A percentile compares a stretch with the other conserved stretches of the same genome.
Conservation (phyloP, 1,140 invertebrate genomes). For the Geopemphigus sp. region DNA sequence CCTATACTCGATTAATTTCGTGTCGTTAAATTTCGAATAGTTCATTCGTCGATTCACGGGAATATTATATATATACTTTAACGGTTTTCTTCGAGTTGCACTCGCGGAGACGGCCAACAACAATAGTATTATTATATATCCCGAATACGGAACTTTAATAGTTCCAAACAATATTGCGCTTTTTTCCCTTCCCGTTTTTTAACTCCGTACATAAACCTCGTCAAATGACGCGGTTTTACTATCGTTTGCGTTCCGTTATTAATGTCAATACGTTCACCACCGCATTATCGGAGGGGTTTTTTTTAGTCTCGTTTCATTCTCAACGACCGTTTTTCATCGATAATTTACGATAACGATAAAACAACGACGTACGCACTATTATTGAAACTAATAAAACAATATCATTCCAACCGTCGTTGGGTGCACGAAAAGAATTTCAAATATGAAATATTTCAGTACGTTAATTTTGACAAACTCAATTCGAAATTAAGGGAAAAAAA, state of each 20-base stretch:
- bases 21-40: slow-evolving; percentile 15
- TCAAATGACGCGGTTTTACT: not conserved
- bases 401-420: no score
- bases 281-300: not conserved
- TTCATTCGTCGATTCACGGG: not conserved
- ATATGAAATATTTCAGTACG: no score
- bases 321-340: slow-evolving; percentile 4
- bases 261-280: slow-evolving; percentile 12
- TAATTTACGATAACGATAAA: slow-evolving; percentile 26
- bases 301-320: not conserved
- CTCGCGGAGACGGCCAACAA: no score
- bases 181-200: not conserved
- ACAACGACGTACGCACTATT: not conserved
- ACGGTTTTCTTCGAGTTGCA: not conserved
- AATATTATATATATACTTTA: slow-evolving; percentile 10
- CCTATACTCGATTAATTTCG: slow-evolving; percentile 25
- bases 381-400: no score
- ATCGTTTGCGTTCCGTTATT: slow-evolving; percentile 3
- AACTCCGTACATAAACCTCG: not conserved
- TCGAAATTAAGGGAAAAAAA: no score
- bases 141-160: slow-evolving; percentile 5
- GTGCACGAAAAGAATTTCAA: no score
- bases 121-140: not conserved
- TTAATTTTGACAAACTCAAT: no score
- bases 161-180: not conserved